Percentiles rank a stretch among this genome's conserved stretches.
Conservation (phyloP, 2,888 invertebrate species). For the Agelastica alni region DNA sequence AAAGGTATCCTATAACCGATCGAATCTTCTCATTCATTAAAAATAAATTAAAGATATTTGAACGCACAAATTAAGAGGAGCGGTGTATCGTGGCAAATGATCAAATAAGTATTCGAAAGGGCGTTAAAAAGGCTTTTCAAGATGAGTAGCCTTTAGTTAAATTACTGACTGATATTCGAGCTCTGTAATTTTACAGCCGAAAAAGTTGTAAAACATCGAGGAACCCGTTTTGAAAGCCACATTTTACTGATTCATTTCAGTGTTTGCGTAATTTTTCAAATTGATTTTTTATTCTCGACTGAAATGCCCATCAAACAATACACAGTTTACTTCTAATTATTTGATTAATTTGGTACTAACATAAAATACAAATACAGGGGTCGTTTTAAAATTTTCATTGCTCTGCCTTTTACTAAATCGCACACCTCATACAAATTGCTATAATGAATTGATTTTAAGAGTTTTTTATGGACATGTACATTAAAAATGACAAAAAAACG, state of each 20-base stretch:
- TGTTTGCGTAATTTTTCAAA: conserved; percentile 49
- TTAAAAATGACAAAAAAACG: too few species aligned
- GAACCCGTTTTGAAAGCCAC: conserved; percentile 40
- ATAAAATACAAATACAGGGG: too few species aligned
- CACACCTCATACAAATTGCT: too few species aligned
- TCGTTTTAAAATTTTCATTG: too few species aligned
- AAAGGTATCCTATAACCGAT: conserved; percentile 4
- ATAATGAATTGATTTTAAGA: too few species aligned
- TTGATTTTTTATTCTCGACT: too few species aligned
- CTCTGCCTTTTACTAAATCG: too few species aligned
- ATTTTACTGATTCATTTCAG: conserved; percentile 45
- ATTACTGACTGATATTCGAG: conserved; percentile 48
- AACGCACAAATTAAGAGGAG: conserved; percentile 37
- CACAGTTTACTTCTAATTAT: too few species aligned
- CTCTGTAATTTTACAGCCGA: conserved; percentile 54
- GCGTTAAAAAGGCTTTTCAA: conserved; percentile 34
- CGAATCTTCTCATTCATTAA: conserved; percentile 5
- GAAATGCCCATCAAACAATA: too few species aligned
- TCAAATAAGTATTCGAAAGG: conserved; percentile 24
- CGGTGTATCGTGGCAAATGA: conserved; percentile 40
- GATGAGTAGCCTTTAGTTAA: conserved; percentile 51
- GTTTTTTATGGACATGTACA: too few species aligned
- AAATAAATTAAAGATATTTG: conserved; percentile 31
- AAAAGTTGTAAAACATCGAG: conserved; percentile 41
- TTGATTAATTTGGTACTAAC: too few species aligned